Evolutionary conservation across 2,888 invertebrate species (phyloP), one percentile per base, ranked within the genome.

Genomic region (Diplazon laetatorius): DNA sequence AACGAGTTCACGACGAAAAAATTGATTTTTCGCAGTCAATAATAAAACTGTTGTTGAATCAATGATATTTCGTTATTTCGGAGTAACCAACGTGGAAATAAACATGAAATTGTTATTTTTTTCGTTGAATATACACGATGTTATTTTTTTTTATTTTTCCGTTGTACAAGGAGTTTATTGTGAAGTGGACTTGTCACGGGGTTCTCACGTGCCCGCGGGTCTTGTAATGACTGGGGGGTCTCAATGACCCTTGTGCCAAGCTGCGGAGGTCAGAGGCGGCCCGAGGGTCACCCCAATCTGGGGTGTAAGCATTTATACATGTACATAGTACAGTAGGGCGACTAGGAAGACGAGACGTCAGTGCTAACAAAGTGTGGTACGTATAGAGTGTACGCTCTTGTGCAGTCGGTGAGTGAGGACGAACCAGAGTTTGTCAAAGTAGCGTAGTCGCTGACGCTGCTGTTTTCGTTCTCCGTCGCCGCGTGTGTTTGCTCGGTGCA

Each of bases 181-280:
- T 69, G 14, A 46, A 69, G 57, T 57, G 18, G 57, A 18, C 46
- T 9, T 46, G 69, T 35, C 46, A 46, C 37, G 46, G 42, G 30
- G 30, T 57, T 46, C 44, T 20, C 46, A 18, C 30, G 44, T 69
- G 16, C 57, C 14, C 20, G 69, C 25, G 57, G 59, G 42, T 55
- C 68, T 57, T 44, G 55, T 57, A 69, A 69, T 37, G 48, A 70
- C 50, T 14, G 44, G 30, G 44, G 30, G 59, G 46, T 70, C 59
- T 70, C 59, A 60, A 70, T 59, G 57, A 70, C 46, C 59, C 69
- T 70, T 22, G 48, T 60, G 48, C 30, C 48, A 30, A 59, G 52
- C 22, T 35, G 68, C 14, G 35, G 69, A 70, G 69, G 69, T 70
- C 69, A 37, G 35, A 60, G 37, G 35, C 46, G 35, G 69, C 57